Percentiles rank a stretch among this genome's conserved stretches.
phyloP scores from a whole-genome alignment of 2,797 vertebrate genomes.

The Bryconaethiops microstoma region DNA sequence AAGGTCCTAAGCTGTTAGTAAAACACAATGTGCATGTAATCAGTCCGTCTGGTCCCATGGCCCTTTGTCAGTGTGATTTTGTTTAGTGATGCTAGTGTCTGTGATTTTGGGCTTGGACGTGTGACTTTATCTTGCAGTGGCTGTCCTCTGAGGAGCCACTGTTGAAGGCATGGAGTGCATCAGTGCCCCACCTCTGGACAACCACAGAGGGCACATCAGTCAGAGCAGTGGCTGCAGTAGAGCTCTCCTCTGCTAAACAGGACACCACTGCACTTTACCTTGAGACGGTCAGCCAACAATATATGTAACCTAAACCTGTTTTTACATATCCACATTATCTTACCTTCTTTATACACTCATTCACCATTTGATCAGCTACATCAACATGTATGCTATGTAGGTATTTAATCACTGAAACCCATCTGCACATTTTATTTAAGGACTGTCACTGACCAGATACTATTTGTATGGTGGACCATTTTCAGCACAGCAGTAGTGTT shows the following conservation, averaged over 20 bases:
- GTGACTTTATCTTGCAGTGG: slow-evolving; percentile 64
- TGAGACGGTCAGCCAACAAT: slow-evolving; percentile 72
- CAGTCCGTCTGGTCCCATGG: background rate
- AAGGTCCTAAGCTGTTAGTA: background rate
- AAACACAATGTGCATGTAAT: background rate
- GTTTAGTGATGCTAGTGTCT: background rate
- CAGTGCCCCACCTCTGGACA: slow-evolving; percentile 70
- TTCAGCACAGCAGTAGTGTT: too few relatives aligned
- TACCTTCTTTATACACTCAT: too few relatives aligned
- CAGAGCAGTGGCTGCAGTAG: slow-evolving; percentile 65
- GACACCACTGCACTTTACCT: slow-evolving; percentile 68
- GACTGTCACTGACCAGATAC: too few relatives aligned
- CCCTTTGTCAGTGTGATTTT: background rate
- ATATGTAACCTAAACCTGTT: background rate
- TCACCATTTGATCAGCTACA: too few relatives aligned
- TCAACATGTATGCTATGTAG: too few relatives aligned
- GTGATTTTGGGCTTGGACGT: background rate
- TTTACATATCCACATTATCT: background rate
- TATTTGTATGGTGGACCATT: too few relatives aligned
- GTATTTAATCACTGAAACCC: too few relatives aligned
- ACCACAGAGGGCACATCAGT: slow-evolving; percentile 69
- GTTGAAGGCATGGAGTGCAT: slow-evolving; percentile 76
- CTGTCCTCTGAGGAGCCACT: slow-evolving; percentile 64
- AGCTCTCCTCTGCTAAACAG: slow-evolving; percentile 64
- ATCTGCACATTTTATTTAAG: too few relatives aligned